These are phyloP conservation scores for Motacilla tschutschensis DNA, from an alignment of 2,113 vertebrate genomes.

Conservation along the genomic window DNA sequence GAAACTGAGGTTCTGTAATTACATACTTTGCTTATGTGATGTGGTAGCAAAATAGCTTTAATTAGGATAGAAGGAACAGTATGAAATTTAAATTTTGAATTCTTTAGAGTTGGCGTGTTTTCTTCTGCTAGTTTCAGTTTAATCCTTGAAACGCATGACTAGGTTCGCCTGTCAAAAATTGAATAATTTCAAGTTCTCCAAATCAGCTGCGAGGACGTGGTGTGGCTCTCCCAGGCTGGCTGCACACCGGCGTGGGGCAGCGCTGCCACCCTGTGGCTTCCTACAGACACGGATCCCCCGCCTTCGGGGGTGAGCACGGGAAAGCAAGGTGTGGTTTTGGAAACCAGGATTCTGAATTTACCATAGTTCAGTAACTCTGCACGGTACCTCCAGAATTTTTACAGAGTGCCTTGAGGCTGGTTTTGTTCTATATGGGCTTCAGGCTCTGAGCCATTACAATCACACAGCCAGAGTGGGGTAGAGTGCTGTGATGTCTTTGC, in stretches of 20 bases:
- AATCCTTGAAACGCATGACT: not conserved
- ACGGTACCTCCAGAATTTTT: not conserved
- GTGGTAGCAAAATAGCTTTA: not conserved
- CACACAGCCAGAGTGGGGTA: not conserved
- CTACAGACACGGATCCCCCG: not conserved
- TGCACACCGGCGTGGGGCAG: not conserved
- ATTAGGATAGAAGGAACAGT: not conserved
- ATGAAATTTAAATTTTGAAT: not conserved
- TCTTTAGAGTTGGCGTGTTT: not conserved
- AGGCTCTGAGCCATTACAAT: not conserved
- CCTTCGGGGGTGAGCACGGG: accelerated
- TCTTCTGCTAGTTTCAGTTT: not conserved
- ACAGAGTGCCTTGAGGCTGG: not conserved
- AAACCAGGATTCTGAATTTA: not conserved
- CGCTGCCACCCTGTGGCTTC: conserved; percentile 59
- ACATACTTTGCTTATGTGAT: accelerated
- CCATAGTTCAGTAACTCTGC: not conserved
- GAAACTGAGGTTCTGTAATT: not conserved
- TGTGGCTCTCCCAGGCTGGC: not conserved
- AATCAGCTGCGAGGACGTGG: accelerated
- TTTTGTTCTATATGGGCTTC: not conserved
- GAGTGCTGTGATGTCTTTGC: not conserved
- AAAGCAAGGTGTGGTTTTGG: not conserved
- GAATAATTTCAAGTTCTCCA: not conserved
- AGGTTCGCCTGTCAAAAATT: not conserved